A percentile compares a stretch with the other conserved stretches of the same genome.
These are phyloP conservation scores for Drosophila tristis DNA, from an alignment of 1,140 invertebrate species.

Conservation along the genomic window DNA sequence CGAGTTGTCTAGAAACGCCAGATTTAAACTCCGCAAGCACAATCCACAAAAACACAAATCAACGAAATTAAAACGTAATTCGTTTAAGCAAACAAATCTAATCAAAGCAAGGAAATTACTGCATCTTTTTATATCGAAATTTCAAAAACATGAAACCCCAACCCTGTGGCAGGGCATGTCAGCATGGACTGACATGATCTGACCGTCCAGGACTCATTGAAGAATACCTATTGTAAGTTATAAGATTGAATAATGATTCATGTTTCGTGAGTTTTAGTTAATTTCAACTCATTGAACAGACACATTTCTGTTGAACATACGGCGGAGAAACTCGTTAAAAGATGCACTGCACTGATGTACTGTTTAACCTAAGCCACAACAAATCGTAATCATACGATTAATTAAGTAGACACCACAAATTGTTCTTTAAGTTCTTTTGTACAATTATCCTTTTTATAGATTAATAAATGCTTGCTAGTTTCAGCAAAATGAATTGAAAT, in stretches of 20 bases:
- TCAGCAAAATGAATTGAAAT: conserved; percentile 49
- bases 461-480: conserved; percentile 66
- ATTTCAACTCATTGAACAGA: conserved; percentile 28
- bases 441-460: conserved; percentile 60
- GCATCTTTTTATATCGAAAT: conserved; percentile 6
- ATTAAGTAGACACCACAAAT: conserved; percentile 47
- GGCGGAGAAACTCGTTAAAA: conserved; percentile 44
- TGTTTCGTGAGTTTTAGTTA: conserved; percentile 12
- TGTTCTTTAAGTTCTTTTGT: conserved; percentile 67
- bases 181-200: background rate
- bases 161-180: background rate
- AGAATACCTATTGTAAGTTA: no score
- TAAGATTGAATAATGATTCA: no score
- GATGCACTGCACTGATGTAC: conserved; percentile 15
- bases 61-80: background rate
- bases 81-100: no score
- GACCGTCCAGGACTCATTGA: no score
- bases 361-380: conserved; percentile 22
- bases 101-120: conserved; percentile 9
- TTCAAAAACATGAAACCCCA: conserved; percentile 1
- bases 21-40: background rate
- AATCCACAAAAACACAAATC: background rate
- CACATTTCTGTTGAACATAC: conserved; percentile 26
- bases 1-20: conserved; percentile 12
- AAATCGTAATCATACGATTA: conserved; percentile 16